phyloP scores from a whole-genome alignment of 2,797 vertebrate genomes.

The Erpetoichthys calabaricus region DNA sequence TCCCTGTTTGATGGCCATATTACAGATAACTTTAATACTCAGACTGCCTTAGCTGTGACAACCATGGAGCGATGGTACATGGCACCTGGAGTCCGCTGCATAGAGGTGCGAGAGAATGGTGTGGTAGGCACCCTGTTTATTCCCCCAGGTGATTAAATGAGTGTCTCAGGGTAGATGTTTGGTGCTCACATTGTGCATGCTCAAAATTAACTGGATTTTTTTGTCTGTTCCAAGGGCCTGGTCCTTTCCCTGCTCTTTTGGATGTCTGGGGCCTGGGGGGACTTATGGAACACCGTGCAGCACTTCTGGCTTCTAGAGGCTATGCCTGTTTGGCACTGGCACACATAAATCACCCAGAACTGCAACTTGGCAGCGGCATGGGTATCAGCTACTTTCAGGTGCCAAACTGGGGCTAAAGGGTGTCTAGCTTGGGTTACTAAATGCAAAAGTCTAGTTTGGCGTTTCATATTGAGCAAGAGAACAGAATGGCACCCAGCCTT shows the following conservation, averaged over 20 bases:
- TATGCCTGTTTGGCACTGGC: conserved; percentile 53
- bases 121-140: conserved; percentile 57
- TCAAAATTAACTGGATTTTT: neutral
- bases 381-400: conserved; percentile 38
- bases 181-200: neutral
- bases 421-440: too few species aligned
- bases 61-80: conserved; percentile 45
- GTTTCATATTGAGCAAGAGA: too few species aligned
- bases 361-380: conserved; percentile 30
- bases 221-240: conserved; percentile 39
- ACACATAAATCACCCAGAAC: conserved; percentile 58
- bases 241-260: conserved; percentile 63
- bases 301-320: conserved; percentile 57
- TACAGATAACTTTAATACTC: conserved; percentile 11
- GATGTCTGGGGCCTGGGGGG: conserved; percentile 64
- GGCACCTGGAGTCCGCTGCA: conserved; percentile 42
- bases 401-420: neutral
- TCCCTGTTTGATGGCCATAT: conserved; percentile 45
- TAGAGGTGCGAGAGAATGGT: conserved; percentile 39
- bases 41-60: conserved; percentile 31
- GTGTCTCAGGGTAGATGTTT: too few species aligned
- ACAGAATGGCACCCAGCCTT: too few species aligned
- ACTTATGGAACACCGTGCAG: conserved; percentile 55
- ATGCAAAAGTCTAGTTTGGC: too few species aligned
- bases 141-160: conserved; percentile 44